A percentile compares a stretch with the other conserved stretches of the same genome.
Evolutionary conservation across 2,113 vertebrate species (phyloP).

Genomic region (Thalassarche chlororhynchos): DNA sequence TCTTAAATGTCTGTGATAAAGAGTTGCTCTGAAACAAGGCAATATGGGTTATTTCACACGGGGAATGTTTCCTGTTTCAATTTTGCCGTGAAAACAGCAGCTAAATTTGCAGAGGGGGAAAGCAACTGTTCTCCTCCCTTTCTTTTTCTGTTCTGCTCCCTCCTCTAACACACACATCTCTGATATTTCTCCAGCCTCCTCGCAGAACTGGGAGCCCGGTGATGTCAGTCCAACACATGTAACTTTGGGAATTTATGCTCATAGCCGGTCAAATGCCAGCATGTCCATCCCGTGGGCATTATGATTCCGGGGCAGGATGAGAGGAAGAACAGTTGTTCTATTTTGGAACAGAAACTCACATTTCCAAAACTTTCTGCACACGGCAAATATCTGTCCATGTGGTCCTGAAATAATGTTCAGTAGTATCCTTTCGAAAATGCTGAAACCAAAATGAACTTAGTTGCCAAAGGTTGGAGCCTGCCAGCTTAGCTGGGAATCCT

Average conservation of each 20-base stretch:
- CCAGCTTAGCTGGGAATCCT: neutral
- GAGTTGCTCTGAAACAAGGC: neutral
- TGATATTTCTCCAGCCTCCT: neutral
- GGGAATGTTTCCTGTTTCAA: neutral
- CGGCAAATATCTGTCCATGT: neutral
- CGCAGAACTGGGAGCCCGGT: neutral
- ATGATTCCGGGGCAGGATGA: neutral
- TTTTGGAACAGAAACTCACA: neutral
- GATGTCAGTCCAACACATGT: neutral
- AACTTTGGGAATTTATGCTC: neutral
- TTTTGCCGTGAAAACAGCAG: neutral
- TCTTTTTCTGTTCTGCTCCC: neutral
- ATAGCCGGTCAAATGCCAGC: neutral
- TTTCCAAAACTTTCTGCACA: neutral
- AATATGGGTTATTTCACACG: neutral
- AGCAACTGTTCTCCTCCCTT: neutral
- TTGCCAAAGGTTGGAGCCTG: neutral
- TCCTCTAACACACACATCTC: fast-evolving
- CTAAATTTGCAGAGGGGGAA: neutral
- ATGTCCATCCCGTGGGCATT: neutral
- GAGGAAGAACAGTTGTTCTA: neutral
- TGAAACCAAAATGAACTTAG: neutral
- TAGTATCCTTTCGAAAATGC: neutral
- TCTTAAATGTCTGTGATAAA: neutral
- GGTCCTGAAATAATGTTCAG: neutral